These are phyloP conservation scores for Sympetrum striolatum DNA, from an alignment of 2,888 invertebrate species.

Conservation along the genomic window DNA sequence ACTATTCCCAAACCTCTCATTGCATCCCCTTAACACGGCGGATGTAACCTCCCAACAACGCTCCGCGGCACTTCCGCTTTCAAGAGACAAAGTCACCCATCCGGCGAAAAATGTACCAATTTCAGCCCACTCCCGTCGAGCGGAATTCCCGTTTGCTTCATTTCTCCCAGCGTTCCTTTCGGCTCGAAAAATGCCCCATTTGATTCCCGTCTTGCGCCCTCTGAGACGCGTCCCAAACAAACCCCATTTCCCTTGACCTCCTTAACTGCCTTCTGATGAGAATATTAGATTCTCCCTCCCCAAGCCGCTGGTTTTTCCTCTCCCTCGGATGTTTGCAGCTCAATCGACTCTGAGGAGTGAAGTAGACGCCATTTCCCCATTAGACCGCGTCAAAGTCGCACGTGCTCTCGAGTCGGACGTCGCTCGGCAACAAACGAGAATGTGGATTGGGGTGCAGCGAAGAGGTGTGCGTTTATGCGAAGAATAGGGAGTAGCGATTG, in stretches of 20 bases:
- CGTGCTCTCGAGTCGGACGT: not conserved
- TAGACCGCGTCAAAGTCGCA: not conserved
- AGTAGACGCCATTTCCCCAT: not conserved
- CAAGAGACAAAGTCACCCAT: not conserved
- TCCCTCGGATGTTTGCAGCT: not conserved
- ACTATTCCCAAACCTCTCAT: not conserved
- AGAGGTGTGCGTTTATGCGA: not conserved
- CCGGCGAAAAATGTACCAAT: not conserved
- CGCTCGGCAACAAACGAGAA: conserved; percentile 15
- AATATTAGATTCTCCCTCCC: not conserved
- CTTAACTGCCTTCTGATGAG: not conserved
- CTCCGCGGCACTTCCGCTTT: not conserved
- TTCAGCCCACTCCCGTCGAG: not conserved
- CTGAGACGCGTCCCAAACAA: not conserved
- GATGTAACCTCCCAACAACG: not conserved
- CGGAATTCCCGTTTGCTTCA: not conserved
- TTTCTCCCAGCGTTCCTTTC: not conserved
- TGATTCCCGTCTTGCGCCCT: not conserved
- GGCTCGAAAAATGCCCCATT: not conserved
- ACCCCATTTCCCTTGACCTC: not conserved
- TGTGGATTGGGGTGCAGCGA: not conserved
- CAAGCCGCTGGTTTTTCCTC: not conserved
- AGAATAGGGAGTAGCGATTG: not conserved
- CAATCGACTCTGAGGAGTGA: not conserved
- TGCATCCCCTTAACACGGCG: too few relatives aligned